Evolutionary conservation across 2,113 vertebrate species (phyloP).

Genomic region (Pedionomus torquatus): DNA sequence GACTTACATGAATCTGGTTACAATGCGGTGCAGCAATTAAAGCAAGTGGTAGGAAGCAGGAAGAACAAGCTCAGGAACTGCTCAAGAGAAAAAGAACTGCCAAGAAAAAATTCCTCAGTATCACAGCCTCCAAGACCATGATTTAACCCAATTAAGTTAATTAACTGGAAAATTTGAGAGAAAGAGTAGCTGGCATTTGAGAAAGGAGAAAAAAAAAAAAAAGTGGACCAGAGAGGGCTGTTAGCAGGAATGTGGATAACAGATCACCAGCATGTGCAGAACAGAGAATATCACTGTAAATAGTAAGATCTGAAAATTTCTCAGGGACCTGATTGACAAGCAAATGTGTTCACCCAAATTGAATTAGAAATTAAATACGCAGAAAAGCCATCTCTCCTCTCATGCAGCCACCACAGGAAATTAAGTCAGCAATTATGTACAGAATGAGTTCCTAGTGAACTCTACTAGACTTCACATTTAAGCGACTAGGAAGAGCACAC

Average conservation of each 20-base stretch:
- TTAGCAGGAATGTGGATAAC: not conserved
- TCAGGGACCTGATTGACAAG: not conserved
- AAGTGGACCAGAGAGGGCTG: not conserved
- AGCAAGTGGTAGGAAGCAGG: conserved; percentile 14
- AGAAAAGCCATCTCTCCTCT: not conserved
- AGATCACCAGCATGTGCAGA: not conserved
- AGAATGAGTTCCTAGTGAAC: not conserved
- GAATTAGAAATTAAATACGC: not conserved
- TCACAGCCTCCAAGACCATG: conserved; percentile 11
- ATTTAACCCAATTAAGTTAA: conserved; percentile 52
- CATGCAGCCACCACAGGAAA: not conserved
- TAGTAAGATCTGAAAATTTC: not conserved
- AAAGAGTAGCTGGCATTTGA: not conserved
- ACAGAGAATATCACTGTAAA: not conserved
- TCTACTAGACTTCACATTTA: not conserved
- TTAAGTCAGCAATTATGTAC: not conserved
- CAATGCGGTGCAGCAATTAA: not conserved
- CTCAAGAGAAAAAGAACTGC: not conserved
- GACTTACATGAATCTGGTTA: not conserved
- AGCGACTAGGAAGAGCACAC: not conserved
- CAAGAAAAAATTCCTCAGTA: conserved; percentile 27
- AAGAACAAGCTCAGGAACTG: conserved; percentile 5
- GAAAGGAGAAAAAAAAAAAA: not conserved
- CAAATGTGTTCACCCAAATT: not conserved
- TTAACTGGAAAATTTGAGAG: conserved; percentile 18